Conservation (phyloP, 2,888 invertebrate genomes). For the Cantharis flavilabris region DNA sequence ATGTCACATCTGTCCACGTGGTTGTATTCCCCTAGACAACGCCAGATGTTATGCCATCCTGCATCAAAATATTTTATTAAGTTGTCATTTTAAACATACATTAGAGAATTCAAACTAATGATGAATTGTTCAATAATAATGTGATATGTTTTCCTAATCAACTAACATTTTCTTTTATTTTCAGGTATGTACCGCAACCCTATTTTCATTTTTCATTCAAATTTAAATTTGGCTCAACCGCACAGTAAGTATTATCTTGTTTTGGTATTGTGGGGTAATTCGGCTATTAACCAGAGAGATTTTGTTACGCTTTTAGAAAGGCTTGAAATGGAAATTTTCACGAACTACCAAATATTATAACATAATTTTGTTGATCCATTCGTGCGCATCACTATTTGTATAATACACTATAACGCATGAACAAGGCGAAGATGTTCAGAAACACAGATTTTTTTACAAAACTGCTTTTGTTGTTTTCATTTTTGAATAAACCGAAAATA, state of each 20-base stretch:
- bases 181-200: constrained; percentile 13
- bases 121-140: constrained; percentile 19
- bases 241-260: not conserved
- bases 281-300: too few relatives aligned
- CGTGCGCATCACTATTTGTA: too few relatives aligned
- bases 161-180: constrained; percentile 10
- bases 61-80: constrained; percentile 34
- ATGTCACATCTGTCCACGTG: constrained; percentile 42
- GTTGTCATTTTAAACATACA: constrained; percentile 25
- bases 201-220: not conserved
- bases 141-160: not conserved
- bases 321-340: too few relatives aligned
- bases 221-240: not conserved
- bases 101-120: constrained; percentile 12
- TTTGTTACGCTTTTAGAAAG: too few relatives aligned
- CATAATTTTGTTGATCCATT: too few relatives aligned
- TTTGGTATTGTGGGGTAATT: too few relatives aligned
- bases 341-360: too few relatives aligned
- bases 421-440: too few relatives aligned
- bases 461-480: too few relatives aligned
- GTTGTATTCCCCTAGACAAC: constrained; percentile 39
- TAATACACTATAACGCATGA: too few relatives aligned
- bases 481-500: too few relatives aligned
- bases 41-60: constrained; percentile 36
- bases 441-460: too few relatives aligned